phyloP scores from a whole-genome alignment of 2,888 invertebrate genomes.

The Nymphalis c-album region DNA sequence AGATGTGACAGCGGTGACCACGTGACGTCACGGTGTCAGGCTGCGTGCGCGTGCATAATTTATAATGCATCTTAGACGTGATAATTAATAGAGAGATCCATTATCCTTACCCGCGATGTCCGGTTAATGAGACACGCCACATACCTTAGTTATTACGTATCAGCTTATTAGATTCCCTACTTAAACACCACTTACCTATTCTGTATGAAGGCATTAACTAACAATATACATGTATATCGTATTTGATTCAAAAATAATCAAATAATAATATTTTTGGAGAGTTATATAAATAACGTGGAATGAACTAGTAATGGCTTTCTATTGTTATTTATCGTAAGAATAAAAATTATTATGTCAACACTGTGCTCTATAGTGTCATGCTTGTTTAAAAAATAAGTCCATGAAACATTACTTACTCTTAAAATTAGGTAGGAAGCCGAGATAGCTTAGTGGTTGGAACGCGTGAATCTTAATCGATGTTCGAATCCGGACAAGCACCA shows the following conservation, averaged over 20 bases:
- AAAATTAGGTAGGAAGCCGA: no score
- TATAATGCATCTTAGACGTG: not conserved
- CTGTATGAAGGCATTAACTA: not conserved
- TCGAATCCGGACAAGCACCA: no score
- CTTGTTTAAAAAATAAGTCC: no score
- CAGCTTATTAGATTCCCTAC: slow-evolving; percentile 1
- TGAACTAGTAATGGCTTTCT: no score
- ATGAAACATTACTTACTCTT: no score
- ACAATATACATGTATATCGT: not conserved
- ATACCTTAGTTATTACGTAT: not conserved
- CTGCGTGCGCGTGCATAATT: slow-evolving; percentile 1
- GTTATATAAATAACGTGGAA: no score
- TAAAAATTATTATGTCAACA: no score
- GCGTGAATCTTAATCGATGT: no score
- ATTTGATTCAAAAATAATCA: not conserved
- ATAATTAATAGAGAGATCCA: slow-evolving; percentile 13
- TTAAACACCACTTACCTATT: slow-evolving; percentile 9
- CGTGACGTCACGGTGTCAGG: slow-evolving; percentile 3
- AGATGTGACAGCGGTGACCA: slow-evolving; percentile 7
- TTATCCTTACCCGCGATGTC: not conserved
- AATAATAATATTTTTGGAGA: no score
- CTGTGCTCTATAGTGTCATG: no score
- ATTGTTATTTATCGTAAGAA: no score
- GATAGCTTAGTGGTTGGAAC: no score
- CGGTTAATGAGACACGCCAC: slow-evolving; percentile 17